Conservation (phyloP, 2,797 vertebrate species). For the Fistularia commersonii region DNA sequence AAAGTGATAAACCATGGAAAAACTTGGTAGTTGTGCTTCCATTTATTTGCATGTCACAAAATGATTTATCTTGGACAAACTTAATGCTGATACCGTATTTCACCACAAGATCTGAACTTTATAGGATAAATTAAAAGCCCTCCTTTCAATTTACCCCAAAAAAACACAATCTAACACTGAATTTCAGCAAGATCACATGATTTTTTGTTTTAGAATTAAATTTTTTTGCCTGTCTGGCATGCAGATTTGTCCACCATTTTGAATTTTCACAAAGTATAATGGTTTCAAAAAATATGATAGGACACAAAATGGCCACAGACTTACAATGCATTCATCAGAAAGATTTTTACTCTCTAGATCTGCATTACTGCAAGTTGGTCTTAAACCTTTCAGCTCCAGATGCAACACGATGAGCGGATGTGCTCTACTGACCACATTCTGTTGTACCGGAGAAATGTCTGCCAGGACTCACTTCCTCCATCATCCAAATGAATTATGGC, state of each 20-base stretch:
- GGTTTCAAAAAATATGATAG: conserved; percentile 30
- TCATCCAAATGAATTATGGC: conserved; percentile 3
- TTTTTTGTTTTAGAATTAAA: not conserved
- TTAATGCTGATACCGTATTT: too few species aligned
- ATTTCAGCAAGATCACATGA: not conserved
- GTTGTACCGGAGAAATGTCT: conserved; percentile 29
- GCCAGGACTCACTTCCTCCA: conserved; percentile 34
- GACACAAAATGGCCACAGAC: conserved; percentile 61
- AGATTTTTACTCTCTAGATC: conserved; percentile 23
- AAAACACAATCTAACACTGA: conserved; percentile 1
- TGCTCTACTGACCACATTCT: conserved; percentile 8
- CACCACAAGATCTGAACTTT: too few species aligned
- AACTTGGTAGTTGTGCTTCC: too few species aligned
- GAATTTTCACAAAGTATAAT: conserved; percentile 37
- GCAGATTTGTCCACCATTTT: conserved; percentile 50
- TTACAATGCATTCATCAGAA: conserved; percentile 28
- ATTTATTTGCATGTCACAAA: too few species aligned
- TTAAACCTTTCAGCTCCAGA: conserved; percentile 20
- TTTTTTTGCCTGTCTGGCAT: not conserved
- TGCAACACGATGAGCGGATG: conserved; percentile 17
- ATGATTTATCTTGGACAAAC: too few species aligned
- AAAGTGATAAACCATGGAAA: too few species aligned
- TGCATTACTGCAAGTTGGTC: conserved; percentile 35
- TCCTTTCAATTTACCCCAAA: too few species aligned
- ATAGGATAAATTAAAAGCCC: too few species aligned